Conservation (phyloP, 2,888 invertebrate genomes). For the Dynastes hyllus region DNA sequence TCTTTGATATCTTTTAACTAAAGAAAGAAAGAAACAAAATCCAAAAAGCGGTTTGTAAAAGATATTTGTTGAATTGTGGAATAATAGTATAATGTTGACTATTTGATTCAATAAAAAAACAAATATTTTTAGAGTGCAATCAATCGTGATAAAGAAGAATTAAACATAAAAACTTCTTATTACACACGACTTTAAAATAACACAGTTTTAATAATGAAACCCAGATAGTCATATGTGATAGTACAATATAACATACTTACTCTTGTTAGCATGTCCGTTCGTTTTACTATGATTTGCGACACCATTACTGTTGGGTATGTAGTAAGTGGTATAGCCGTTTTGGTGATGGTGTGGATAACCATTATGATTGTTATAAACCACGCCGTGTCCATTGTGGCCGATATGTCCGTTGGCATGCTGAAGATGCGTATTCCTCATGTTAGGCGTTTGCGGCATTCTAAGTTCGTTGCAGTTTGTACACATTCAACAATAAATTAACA, state of each 20-base stretch:
- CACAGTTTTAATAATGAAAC: neutral
- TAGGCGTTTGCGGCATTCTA: slow-evolving; percentile 49
- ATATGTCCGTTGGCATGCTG: slow-evolving; percentile 57
- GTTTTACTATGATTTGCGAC: slow-evolving; percentile 60
- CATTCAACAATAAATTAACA: neutral
- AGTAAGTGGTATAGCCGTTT: slow-evolving; percentile 61
- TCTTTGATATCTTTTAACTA: too few species aligned
- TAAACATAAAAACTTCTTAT: too few species aligned
- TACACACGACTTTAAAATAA: too few species aligned
- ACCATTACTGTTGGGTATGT: slow-evolving; percentile 62
- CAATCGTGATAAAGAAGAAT: too few species aligned
- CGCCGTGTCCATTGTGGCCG: slow-evolving; percentile 49
- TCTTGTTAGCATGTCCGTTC: slow-evolving; percentile 66
- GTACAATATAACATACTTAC: slow-evolving; percentile 52
- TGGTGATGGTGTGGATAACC: slow-evolving; percentile 58
- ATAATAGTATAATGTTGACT: too few species aligned
- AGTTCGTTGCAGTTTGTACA: neutral
- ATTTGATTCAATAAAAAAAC: too few species aligned
- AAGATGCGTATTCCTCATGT: slow-evolving; percentile 52
- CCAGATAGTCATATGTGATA: neutral
- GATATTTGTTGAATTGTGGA: too few species aligned
- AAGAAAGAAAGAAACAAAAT: too few species aligned
- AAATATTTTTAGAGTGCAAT: too few species aligned
- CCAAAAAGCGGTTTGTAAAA: too few species aligned
- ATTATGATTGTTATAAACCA: slow-evolving; percentile 56